Evolutionary conservation across 2,797 vertebrate genomes (phyloP).

Genomic region (Pangasius larnaudii): DNA sequence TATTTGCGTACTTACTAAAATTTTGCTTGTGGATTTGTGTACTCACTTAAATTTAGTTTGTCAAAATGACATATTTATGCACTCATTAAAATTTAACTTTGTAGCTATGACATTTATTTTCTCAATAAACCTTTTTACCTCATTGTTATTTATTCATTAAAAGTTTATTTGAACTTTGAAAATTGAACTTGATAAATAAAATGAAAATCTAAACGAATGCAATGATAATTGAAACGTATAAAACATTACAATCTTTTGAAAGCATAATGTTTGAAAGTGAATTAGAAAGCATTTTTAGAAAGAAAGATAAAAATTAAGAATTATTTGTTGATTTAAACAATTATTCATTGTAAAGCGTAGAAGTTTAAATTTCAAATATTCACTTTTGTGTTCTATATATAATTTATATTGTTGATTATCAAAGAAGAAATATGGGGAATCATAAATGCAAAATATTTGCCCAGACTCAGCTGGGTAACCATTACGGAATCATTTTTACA

Average conservation of each 20-base stretch:
- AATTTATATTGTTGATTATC: neutral
- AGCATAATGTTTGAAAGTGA: neutral
- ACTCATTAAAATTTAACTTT: neutral
- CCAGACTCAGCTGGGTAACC: neutral
- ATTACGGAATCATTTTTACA: constrained; percentile 69
- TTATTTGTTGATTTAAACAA: neutral
- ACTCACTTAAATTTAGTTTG: no score
- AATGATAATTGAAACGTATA: neutral
- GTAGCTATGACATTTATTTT: no score
- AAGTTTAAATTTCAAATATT: neutral
- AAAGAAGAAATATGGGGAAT: neutral
- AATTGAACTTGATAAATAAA: neutral
- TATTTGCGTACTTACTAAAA: no score
- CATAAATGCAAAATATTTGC: neutral
- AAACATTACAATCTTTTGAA: neutral
- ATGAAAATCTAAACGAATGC: neutral
- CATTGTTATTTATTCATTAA: neutral
- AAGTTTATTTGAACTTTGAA: neutral
- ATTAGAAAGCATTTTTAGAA: neutral
- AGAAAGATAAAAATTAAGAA: neutral
- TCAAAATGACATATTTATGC: neutral
- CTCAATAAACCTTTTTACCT: neutral
- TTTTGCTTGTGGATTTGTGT: no score
- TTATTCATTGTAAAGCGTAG: neutral
- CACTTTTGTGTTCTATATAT: neutral